Evolutionary conservation across 2,113 vertebrate species (phyloP).

Genomic region (Jacana jacana): DNA sequence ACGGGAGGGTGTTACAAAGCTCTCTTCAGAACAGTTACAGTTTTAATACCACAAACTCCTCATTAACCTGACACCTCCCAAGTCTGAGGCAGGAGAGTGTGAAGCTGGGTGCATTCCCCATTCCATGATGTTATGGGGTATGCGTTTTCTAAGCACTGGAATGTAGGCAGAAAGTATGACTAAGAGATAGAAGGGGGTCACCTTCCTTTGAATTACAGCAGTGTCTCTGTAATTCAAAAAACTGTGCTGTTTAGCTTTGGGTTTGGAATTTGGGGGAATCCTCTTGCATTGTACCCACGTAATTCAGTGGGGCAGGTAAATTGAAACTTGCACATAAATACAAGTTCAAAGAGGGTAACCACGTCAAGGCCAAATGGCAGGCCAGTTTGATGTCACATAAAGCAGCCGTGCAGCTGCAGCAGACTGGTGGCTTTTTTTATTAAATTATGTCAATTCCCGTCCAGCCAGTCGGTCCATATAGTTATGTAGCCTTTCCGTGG

Average conservation of each 20-base stretch:
- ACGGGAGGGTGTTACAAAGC: not conserved
- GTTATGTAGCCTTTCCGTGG: not conserved
- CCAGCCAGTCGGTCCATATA: rapidly evolving
- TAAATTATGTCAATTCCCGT: not conserved
- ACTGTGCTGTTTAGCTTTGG: rapidly evolving
- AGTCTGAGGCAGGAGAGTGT: not conserved
- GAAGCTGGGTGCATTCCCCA: too few relatives aligned
- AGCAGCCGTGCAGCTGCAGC: not conserved
- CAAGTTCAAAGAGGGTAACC: not conserved
- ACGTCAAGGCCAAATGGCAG: not conserved
- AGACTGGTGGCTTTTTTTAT: not conserved
- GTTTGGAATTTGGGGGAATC: not conserved
- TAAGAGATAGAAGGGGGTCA: too few relatives aligned
- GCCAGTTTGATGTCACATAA: rapidly evolving
- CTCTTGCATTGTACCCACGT: not conserved
- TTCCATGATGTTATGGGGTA: too few relatives aligned
- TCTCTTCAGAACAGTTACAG: not conserved
- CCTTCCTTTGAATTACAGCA: too few relatives aligned
- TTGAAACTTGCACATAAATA: not conserved
- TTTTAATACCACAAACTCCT: not conserved
- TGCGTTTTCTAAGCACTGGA: not conserved
- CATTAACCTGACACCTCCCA: not conserved
- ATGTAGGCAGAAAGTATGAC: not conserved
- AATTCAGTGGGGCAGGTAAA: not conserved
- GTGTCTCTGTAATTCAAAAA: not conserved